phyloP scores from a whole-genome alignment of 2,888 invertebrate species.

The Galeruca laticollis region DNA sequence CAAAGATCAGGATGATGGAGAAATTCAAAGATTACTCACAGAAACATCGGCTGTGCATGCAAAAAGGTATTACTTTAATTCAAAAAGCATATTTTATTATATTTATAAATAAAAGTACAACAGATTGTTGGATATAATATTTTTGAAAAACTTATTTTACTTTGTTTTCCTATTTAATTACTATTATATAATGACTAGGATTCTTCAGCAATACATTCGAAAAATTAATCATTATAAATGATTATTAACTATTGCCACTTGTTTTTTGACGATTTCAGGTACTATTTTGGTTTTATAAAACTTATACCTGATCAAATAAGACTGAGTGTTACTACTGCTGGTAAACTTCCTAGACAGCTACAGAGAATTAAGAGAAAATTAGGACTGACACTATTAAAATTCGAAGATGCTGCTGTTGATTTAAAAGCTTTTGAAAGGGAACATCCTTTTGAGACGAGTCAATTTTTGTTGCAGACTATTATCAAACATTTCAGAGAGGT shows the following conservation, averaged over 20 bases:
- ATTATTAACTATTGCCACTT: too few relatives aligned
- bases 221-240: too few relatives aligned
- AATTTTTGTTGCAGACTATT: slow-evolving; percentile 84
- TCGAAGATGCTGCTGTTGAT: slow-evolving; percentile 96
- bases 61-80: slow-evolving; percentile 72
- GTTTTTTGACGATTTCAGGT: slow-evolving; percentile 42
- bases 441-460: slow-evolving; percentile 93
- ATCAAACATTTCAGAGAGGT: slow-evolving; percentile 88
- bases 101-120: too few relatives aligned
- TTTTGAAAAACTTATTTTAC: too few relatives aligned
- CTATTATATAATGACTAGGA: too few relatives aligned
- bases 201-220: too few relatives aligned
- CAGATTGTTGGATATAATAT: too few relatives aligned
- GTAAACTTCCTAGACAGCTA: slow-evolving; percentile 83
- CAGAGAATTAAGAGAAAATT: slow-evolving; percentile 85
- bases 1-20: slow-evolving; percentile 82
- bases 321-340: slow-evolving; percentile 89
- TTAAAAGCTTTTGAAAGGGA: slow-evolving; percentile 88
- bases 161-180: too few relatives aligned
- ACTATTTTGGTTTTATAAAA: slow-evolving; percentile 65
- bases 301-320: slow-evolving; percentile 75
- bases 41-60: slow-evolving; percentile 85
- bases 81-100: neutral
- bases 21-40: slow-evolving; percentile 82
- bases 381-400: slow-evolving; percentile 91